A percentile compares a stretch with the other conserved stretches of the same genome.
These are phyloP conservation scores for Chromoteleia sp. DNA, from an alignment of 2,888 invertebrate species.

Conservation along the genomic window DNA sequence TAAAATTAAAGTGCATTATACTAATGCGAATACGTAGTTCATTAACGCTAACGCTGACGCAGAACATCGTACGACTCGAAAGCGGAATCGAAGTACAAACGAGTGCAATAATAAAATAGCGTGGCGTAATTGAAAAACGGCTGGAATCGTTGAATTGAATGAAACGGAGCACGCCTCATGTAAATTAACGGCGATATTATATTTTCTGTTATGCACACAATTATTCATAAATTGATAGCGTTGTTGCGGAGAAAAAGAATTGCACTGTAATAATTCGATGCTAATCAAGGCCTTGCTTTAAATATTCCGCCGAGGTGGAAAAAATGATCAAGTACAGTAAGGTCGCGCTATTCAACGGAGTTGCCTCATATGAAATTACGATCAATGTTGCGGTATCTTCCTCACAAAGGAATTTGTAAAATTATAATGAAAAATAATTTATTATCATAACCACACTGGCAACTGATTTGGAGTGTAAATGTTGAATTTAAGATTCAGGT, in stretches of 20 bases:
- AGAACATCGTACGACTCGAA: slow-evolving; percentile 19
- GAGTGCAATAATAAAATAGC: slow-evolving; percentile 49
- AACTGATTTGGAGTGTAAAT: no score
- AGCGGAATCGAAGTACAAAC: slow-evolving; percentile 48
- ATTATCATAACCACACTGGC: no score
- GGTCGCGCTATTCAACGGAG: slow-evolving; percentile 37
- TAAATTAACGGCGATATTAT: slow-evolving; percentile 47
- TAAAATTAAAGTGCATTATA: slow-evolving; percentile 61
- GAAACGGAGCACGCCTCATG: slow-evolving; percentile 32
- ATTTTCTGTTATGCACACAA: slow-evolving; percentile 44
- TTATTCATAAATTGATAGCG: slow-evolving; percentile 62
- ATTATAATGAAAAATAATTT: slow-evolving; percentile 8
- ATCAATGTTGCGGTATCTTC: slow-evolving; percentile 47
- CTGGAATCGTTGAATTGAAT: slow-evolving; percentile 51
- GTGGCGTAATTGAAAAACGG: slow-evolving; percentile 43
- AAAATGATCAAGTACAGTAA: slow-evolving; percentile 46
- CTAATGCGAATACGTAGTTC: slow-evolving; percentile 57
- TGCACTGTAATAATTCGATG: slow-evolving; percentile 53
- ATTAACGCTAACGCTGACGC: slow-evolving; percentile 45
- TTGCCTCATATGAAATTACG: slow-evolving; percentile 53
- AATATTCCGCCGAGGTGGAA: slow-evolving; percentile 49
- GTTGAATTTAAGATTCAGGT: no score
- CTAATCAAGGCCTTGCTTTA: slow-evolving; percentile 50
- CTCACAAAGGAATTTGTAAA: slow-evolving; percentile 18
- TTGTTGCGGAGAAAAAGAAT: slow-evolving; percentile 51